Percentiles rank a stretch among this genome's conserved stretches.
phyloP scores from a whole-genome alignment of 1,140 invertebrate genomes.

The Micrasema minimum region DNA sequence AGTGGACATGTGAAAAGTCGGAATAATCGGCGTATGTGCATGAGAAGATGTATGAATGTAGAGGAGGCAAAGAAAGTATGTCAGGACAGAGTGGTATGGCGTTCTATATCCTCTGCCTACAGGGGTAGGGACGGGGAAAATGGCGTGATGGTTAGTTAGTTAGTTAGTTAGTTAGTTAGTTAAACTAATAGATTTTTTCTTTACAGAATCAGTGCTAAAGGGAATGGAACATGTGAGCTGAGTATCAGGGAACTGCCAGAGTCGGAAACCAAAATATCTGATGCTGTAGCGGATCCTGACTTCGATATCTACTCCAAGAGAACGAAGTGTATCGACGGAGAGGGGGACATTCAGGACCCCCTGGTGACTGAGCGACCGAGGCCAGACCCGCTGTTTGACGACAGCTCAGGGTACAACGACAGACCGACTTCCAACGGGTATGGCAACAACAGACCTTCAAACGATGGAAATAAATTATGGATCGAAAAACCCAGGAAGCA shows the following conservation, averaged over 20 bases:
- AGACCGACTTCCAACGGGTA: slow-evolving; percentile 12
- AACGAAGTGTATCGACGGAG: slow-evolving; percentile 58
- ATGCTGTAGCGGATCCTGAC: slow-evolving; percentile 66
- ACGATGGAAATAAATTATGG: slow-evolving; percentile 24
- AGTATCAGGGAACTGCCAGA: slow-evolving; percentile 60
- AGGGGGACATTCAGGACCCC: slow-evolving; percentile 46
- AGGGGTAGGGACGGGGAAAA: too few species aligned
- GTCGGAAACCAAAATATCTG: slow-evolving; percentile 59
- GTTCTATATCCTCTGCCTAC: not conserved
- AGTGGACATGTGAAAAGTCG: too few species aligned
- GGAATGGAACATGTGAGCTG: slow-evolving; percentile 72
- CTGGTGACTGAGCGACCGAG: slow-evolving; percentile 39
- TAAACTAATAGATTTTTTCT: not conserved
- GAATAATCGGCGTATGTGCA: too few species aligned
- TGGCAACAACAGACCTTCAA: slow-evolving; percentile 35
- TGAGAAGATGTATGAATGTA: too few species aligned
- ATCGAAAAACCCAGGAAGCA: slow-evolving; percentile 14
- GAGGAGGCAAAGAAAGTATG: not conserved
- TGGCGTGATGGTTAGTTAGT: not conserved
- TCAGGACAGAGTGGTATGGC: not conserved
- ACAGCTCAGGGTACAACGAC: not conserved
- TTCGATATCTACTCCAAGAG: slow-evolving; percentile 72
- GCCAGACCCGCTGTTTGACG: slow-evolving; percentile 38
- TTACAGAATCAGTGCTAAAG: slow-evolving; percentile 69
- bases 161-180: not conserved